Conservation (phyloP, 2,113 vertebrate species). For the Microtus pennsylvanicus region DNA sequence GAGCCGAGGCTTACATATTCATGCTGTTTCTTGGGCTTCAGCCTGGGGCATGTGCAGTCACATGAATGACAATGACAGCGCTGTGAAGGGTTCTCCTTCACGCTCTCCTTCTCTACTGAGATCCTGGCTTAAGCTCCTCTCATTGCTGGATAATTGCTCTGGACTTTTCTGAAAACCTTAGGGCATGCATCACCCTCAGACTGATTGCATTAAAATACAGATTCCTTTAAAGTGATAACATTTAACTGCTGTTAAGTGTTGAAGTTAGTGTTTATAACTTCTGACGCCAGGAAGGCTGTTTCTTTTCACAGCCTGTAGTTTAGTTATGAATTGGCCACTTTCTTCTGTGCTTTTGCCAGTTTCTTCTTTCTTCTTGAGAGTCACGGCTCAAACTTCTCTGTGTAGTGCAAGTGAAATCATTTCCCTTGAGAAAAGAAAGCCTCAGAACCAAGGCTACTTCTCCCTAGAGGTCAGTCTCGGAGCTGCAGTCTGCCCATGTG, state of each 20-base stretch:
- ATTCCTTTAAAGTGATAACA: background rate
- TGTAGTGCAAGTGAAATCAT: background rate
- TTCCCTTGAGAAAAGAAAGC: conserved; percentile 32
- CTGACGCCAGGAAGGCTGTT: background rate
- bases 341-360: background rate
- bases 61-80: background rate
- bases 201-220: conserved; percentile 5
- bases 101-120: background rate
- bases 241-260: background rate
- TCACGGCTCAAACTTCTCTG: background rate
- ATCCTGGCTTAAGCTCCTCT: background rate
- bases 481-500: background rate
- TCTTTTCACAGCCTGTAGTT: background rate
- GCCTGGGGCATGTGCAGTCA: background rate
- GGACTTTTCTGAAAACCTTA: background rate
- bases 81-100: background rate
- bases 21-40: background rate
- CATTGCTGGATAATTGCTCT: background rate
- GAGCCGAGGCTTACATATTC: background rate
- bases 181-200: background rate
- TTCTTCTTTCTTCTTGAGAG: background rate
- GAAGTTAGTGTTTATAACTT: conserved; percentile 36
- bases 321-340: background rate
- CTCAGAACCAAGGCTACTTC: background rate
- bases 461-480: background rate